Conservation (phyloP, 2,113 vertebrate genomes). For the Hystrix brachyura region DNA sequence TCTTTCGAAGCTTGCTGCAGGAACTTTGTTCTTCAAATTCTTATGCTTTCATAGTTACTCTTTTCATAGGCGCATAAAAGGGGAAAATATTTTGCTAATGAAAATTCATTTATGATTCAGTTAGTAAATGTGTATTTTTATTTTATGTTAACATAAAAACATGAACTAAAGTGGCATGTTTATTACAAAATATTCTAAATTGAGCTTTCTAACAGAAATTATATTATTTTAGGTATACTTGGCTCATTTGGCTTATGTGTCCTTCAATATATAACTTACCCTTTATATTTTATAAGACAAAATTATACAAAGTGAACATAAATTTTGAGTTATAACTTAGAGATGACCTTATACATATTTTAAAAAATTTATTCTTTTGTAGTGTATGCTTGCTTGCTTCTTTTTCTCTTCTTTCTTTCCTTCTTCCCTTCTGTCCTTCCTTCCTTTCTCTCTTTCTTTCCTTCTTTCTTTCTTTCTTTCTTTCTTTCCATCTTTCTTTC, state of each 20-base stretch:
- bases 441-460: background rate
- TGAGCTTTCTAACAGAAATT: background rate
- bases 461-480: background rate
- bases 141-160: constrained; percentile 34
- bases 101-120: constrained; percentile 21
- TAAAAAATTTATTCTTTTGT: constrained; percentile 2
- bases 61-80: background rate
- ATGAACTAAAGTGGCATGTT: constrained; percentile 12
- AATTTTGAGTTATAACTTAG: background rate
- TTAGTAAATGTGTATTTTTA: background rate
- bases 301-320: background rate
- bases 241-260: constrained; percentile 19
- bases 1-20: background rate
- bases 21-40: background rate
- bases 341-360: background rate
- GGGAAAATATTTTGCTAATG: constrained; percentile 32
- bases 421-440: background rate
- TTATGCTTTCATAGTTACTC: background rate
- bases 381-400: background rate
- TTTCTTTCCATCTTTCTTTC: background rate
- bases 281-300: constrained; percentile 9
- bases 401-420: background rate
- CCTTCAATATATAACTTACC: background rate
- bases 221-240: background rate
- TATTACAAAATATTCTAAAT: constrained; percentile 20